These are phyloP conservation scores for Aegypius monachus DNA, from an alignment of 2,113 vertebrate species.

Conservation along the genomic window DNA sequence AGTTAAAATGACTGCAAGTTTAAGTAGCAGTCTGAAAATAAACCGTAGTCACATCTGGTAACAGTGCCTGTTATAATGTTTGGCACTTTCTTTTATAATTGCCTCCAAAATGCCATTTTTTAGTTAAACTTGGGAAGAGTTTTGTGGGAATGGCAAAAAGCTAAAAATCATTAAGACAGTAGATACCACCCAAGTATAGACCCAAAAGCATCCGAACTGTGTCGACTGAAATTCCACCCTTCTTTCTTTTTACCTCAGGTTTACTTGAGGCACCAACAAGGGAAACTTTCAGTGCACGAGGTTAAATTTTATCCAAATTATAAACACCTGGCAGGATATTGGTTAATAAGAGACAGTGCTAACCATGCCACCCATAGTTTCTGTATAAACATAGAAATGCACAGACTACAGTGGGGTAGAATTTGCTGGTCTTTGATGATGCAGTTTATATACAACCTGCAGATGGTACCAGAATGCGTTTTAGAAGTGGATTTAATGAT, in stretches of 20 bases:
- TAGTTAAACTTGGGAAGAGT: background rate
- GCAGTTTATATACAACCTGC: background rate
- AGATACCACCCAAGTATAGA: background rate
- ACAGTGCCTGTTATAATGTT: background rate
- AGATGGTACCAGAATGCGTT: background rate
- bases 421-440: background rate
- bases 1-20: background rate
- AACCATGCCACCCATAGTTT: background rate
- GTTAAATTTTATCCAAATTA: slow-evolving; percentile 38
- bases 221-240: background rate
- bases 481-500: background rate
- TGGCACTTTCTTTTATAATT: background rate
- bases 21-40: background rate
- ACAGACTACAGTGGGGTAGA: background rate
- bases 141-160: background rate
- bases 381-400: background rate
- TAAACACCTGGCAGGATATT: slow-evolving; percentile 8
- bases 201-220: background rate
- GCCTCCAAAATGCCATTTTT: background rate
- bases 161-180: background rate
- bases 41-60: background rate
- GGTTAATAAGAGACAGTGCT: slow-evolving; percentile 14
- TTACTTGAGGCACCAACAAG: background rate
- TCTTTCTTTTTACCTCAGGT: background rate
- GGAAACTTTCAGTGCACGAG: background rate